These are phyloP conservation scores for Elanus axillaris DNA, from an alignment of 2,113 vertebrate genomes.

Conservation along the genomic window DNA sequence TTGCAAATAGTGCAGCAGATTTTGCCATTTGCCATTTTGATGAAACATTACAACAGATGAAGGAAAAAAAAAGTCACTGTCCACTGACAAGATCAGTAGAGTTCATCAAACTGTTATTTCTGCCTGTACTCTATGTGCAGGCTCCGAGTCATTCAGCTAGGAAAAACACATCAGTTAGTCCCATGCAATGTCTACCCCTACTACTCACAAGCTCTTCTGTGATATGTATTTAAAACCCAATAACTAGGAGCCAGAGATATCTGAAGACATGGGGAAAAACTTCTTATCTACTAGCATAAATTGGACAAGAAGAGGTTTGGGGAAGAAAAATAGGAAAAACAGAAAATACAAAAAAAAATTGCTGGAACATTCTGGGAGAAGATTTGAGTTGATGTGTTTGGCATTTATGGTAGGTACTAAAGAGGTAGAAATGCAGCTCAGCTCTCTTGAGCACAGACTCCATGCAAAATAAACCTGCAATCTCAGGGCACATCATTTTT, in stretches of 20 bases:
- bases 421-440: not conserved
- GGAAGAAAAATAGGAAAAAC: not conserved
- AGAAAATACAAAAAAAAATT: not conserved
- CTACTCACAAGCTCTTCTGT: not conserved
- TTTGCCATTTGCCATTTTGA: conserved; percentile 25
- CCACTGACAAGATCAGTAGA: not conserved
- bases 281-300: not conserved
- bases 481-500: not conserved
- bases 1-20: not conserved
- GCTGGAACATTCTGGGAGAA: not conserved
- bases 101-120: not conserved
- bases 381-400: not conserved
- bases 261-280: not conserved
- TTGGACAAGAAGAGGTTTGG: not conserved
- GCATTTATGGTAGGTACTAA: not conserved
- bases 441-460: not conserved
- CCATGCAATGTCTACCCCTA: not conserved
- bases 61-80: not conserved
- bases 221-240: not conserved
- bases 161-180: not conserved
- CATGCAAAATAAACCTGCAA: not conserved
- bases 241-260: not conserved
- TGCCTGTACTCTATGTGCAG: not conserved
- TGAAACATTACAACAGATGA: not conserved
- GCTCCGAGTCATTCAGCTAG: not conserved